A percentile compares a stretch with the other conserved stretches of the same genome.
These are phyloP conservation scores for Isichthys henryi DNA, from an alignment of 2,113 vertebrate genomes.

Conservation along the genomic window DNA sequence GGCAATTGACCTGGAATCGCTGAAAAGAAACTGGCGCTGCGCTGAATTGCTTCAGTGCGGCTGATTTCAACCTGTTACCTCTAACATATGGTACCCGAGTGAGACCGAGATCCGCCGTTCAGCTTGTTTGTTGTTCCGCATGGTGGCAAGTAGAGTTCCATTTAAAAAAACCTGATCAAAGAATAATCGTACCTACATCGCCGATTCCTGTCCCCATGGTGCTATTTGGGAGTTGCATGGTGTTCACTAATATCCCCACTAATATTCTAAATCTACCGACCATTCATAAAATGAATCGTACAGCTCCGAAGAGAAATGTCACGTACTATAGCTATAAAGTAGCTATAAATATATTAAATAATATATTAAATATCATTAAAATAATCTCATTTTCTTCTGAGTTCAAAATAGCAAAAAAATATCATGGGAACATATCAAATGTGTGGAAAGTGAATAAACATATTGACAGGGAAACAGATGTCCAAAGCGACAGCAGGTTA, in stretches of 20 bases:
- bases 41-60: slow-evolving; percentile 18
- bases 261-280: background rate
- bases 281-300: background rate
- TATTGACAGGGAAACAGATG: too few species aligned
- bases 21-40: slow-evolving; percentile 10
- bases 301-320: background rate
- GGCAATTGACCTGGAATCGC: slow-evolving; percentile 15
- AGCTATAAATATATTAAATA: background rate
- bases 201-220: background rate
- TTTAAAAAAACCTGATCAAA: background rate
- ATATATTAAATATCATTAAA: too few species aligned
- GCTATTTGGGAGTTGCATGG: background rate
- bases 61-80: slow-evolving; percentile 17
- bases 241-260: background rate
- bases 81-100: slow-evolving; percentile 28
- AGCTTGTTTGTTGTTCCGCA: slow-evolving; percentile 14
- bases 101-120: background rate
- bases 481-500: background rate
- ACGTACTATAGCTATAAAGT: background rate
- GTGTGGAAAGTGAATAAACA: background rate
- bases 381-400: background rate
- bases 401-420: background rate
- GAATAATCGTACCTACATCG: background rate
- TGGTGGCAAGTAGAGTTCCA: background rate
- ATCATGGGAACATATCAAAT: background rate